Base-by-base conservation (phyloP, 35 echinoderm and acorn worm genomes). In the Apostichopus californicus region DNA sequence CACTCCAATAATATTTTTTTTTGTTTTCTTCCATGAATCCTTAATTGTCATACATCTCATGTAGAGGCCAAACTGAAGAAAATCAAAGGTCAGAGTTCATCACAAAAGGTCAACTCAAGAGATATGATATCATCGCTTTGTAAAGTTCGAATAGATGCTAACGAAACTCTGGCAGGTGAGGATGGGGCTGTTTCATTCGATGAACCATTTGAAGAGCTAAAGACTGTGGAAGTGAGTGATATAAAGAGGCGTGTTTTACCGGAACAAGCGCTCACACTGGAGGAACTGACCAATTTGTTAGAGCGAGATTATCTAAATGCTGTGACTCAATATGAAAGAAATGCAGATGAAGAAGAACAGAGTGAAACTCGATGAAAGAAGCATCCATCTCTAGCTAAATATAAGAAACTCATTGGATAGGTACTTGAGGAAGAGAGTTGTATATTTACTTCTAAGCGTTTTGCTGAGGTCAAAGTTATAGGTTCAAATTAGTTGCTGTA, bases 281-380 rank as follows among this genome's bases (percentile, higher is more conserved):
- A 94, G 68, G 93, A 94, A n/a, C 26, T 94, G 1, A 88, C 89
- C 6, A 90, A 66, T 85, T 79, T 94, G 54, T 23, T 94, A n/a
- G 93, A 94, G 63, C 81, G 80, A 71, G 93, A 94, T 83, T 94
- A 94, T 24, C 80, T 94, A 0, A 94, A 94, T 82, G 89, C 89
- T 14, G 89, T 91, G 5, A 91, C 89, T 57, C 71, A 91, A 66
- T 79, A 91, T 68, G 6, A 78, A 54, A 77, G 77, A 26, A 59
- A 79, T 53, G 88, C 28, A n/a, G 14, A 73, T 34, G 89, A 91
- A 20, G 89, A 91, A 9, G 89, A 91, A 21, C 26, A 91, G 10
- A 59, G 53, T 89, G 21, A 71, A 89, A 20, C 60, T 5, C 17
- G 70, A 64, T 66, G 54, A 46, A 52, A 18, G 15, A 5, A 18